Evolutionary conservation across 2,113 vertebrate genomes (phyloP).

Genomic region (Tichodroma muraria): DNA sequence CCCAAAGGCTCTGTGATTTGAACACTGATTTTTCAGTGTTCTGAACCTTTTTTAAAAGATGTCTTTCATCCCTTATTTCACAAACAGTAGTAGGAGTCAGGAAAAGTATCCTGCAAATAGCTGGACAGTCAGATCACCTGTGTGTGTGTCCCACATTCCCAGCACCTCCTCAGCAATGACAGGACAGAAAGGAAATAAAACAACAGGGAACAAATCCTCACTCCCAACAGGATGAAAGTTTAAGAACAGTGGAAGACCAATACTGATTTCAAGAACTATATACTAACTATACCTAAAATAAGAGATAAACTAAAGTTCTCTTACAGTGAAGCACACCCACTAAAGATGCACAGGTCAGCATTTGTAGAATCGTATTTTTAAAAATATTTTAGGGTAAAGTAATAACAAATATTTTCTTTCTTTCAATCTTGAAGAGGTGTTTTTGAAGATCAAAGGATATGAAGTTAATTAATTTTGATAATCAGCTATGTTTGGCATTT

Average conservation of each 20-base stretch:
- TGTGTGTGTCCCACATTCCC: neutral
- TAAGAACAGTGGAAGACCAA: neutral
- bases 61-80: constrained; percentile 1
- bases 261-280: neutral
- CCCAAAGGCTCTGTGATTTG: neutral
- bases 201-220: neutral
- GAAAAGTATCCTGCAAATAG: neutral
- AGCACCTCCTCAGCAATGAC: neutral
- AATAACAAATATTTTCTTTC: neutral
- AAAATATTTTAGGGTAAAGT: neutral
- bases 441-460: neutral
- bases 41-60: neutral
- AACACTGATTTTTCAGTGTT: constrained; percentile 4
- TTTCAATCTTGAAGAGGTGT: neutral
- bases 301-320: neutral
- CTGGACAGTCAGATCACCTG: neutral
- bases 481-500: neutral
- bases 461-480: neutral
- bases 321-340: neutral
- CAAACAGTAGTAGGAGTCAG: neutral
- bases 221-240: neutral
- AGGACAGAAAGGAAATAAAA: neutral
- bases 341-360: neutral
- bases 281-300: neutral
- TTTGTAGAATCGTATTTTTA: fast-evolving